Evolutionary conservation across 2,113 vertebrate genomes (phyloP), one percentile per base, ranked within the genome.

Genomic region (Pedetes capensis): DNA sequence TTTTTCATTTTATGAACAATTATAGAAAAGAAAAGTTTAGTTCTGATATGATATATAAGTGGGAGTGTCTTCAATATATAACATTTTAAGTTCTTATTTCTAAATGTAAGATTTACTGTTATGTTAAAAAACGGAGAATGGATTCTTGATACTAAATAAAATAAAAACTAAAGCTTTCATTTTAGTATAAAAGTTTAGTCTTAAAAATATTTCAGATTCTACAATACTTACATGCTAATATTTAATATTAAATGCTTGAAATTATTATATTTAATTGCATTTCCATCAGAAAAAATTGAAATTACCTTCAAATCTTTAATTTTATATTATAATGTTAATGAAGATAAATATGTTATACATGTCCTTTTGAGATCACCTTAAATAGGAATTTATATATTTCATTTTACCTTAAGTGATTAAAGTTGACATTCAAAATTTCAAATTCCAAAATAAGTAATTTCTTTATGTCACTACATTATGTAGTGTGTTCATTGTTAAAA

Each of bases 1-100:
- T 89, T 91, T 83, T 90, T 6, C 0, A 27, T 89, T 97, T 91
- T 87, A 97, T 96, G 71, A 95, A 87, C 95, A 97, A 96, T 96
- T 96, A 96, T 78, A 91, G 84, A 96, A 83, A 92, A 57, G 2
- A 81, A 95, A 96, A 85, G 44, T 84, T 32, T 90, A 91, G 71
- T 39, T 20, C 44, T 49, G 49, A 95, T 37, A 51, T 75, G 92
- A 91, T 92, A 79, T 20, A 69, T 27, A 37, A 93, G 39, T 76
- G 44, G 84, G 18, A 74, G 34, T 3, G 78, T 47, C 74, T 53
- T 18, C 4, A 87, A 71, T 87, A 74, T 1, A 34, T 87, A 16
- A 49, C 18, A 59, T 97, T 95, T 96, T 83, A 95, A 95, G 37
- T 47, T 39, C 2, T 84, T 93, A 13, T 20, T 94, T 66, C 27